Base-by-base conservation (phyloP, 2,888 invertebrate genomes). In the Trissoscelio sp. region DNA sequence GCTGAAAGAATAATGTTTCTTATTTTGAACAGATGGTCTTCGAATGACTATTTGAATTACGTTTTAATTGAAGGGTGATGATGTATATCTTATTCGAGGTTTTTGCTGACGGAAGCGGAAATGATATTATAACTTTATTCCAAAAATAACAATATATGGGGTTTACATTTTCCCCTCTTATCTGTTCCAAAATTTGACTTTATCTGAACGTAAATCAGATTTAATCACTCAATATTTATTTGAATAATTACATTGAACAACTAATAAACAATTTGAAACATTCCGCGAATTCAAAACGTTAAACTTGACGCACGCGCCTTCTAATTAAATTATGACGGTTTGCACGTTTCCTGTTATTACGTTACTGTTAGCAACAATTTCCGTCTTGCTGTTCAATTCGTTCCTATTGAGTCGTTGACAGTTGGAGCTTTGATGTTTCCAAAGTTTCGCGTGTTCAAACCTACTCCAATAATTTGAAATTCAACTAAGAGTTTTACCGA, bases 391-490 rank as follows among this genome's bases (percentile, higher is more conserved):
- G 16, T 44, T 62, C 57, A 44, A 55, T 55, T 64, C 24, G 58
- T 62, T 64, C n/a, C 20, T 46, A 53, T 64, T 37, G 14, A 53
- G 24, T 7, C 24, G 18, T 11, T 24, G 22, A 64, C 34, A 22
- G 22, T 11, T 24, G 53, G n/a, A 18, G 11, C 55, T 62, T 72
- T 73, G 64, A 73, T 55, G 53, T 28, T 62, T 55, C 53, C 28
- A 22, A 66, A 74, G n/a, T 66, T 74, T 48, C 14, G n/a, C 46
- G 5, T 55, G 55, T 74, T 64, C 34, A 14, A 66, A 74, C 64
- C 34, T 51, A 24, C 60, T 53, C 11, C 20, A 72, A 60, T 60
- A 73, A 62, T 62, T 62, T 72, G 53, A 72, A 72, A 28, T 72
- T 62, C 72, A 62, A 28, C 53, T 31, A 24, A 60, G 28, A 42